Evolutionary conservation across 2,888 invertebrate species (phyloP), one percentile per base, ranked within the genome.

Genomic region (Cerastis leucographa): DNA sequence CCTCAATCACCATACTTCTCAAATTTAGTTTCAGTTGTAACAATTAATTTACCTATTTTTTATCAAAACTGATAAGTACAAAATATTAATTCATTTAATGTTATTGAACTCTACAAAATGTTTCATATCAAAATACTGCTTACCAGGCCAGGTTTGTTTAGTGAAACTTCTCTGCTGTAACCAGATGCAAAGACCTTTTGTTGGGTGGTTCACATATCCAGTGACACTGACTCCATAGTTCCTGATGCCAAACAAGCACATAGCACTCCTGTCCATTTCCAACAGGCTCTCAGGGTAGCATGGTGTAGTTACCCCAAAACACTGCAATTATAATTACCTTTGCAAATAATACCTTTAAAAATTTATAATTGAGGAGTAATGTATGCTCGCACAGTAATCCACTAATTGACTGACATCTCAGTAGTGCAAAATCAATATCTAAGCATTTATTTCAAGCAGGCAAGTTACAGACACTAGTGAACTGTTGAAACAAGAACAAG

Each of bases 181-280:
- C 99, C 99, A 99, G 91, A 99, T 97, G 95, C 98, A 99, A 65
- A 99, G 95, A 9, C 99, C 98, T 94, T 98, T 98, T 71, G 97
- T 97, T 54, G 98, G 98, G 95, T 99, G 98, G 91, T 97, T 97
- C 71, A 99, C 98, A 94, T 98, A 99, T 22, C 99, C 99, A 93
- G 99, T 99, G 78, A 99, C 98, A 93, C 99, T 99, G 73, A 99
- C 98, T 40, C 99, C 99, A 95, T 99, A 99, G 94, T 99, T 99
- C 87, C 98, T 97, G 88, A 99, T 98, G 71, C 99, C 99, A 97
- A 99, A 99, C 73, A 99, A 95, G 97, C 99, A 99, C 80, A 99
- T 98, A 77, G 99, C 99, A 78, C 99, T 98, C 85, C 99, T 97
- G 93, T 99, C 99, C 98, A 99, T 99, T 93, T 98, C 98, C 89